Evolutionary conservation across 2,797 vertebrate genomes (phyloP), one percentile per base, ranked within the genome.

Genomic region (Chelon labrosus): DNA sequence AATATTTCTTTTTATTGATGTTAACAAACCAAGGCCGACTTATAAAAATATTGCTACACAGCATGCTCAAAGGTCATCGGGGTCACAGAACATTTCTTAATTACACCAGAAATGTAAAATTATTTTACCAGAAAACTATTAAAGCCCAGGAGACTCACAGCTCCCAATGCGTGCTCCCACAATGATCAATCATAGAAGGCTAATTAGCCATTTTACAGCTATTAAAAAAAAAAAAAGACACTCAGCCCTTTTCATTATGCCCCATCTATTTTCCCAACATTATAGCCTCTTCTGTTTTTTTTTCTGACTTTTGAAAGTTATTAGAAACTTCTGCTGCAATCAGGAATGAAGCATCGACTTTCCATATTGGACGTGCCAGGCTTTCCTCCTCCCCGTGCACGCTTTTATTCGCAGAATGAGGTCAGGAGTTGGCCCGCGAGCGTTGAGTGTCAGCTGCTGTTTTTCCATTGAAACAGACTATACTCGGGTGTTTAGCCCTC

Each of bases 401-500:
- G 37, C 81, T 83, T 83, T 77, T 67, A 70, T 70, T 78, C 51
- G 47, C 54, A 75, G 84, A 88, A 85, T 87, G 87, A 92, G 92
- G 91, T 92, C 92, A 94, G 60, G 54, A 64, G 76, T 69, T 85
- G 88, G 81, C 80, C 85, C 57, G 31, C 59, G 8, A 84, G 91
- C 87, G 56, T 88, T 79, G 80, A 85, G 77, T 93, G 88, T 94
- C 93, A 93, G 88, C 86, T 84, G 90, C 85, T 90, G 88, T 90
- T 92, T 93, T 94, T 92, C 92, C 91, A 83, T 85, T 84, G 80
- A 87, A 86, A 77, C 89, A 86, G 86, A 78, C 87, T 72, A 83
- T 61, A 80, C 91, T 77, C 63, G 56, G 79, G 83, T 91, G 88
- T 88, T 91, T 82, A 88, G 86, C 72, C 73, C 85, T 80, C 75